A percentile compares a stretch with the other conserved stretches of the same genome.
phyloP scores from a whole-genome alignment of 2,888 invertebrate species.

The Macaria liturata region DNA sequence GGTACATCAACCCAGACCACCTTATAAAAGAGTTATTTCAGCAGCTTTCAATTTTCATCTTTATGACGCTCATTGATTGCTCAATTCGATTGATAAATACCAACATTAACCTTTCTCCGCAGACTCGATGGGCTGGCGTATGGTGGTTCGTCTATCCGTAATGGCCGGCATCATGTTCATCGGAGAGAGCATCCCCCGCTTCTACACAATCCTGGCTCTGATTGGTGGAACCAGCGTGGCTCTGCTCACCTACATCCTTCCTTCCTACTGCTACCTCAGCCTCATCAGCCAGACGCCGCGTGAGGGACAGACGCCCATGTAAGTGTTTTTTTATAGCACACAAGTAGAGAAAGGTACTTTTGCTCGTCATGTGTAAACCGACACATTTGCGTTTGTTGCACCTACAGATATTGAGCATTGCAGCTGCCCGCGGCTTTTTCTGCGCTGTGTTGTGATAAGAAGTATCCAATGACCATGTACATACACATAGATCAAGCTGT shows the following conservation, averaged over 20 bases:
- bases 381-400: no score
- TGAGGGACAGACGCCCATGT: constrained; percentile 58
- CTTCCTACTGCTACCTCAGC: constrained; percentile 86
- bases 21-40: no score
- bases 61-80: no score
- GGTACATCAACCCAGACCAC: no score
- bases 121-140: constrained; percentile 85
- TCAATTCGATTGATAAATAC: not conserved
- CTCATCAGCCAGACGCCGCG: constrained; percentile 72
- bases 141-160: constrained; percentile 81
- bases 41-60: no score
- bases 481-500: no score
- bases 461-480: no score
- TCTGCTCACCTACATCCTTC: constrained; percentile 86
- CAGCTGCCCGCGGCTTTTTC: no score
- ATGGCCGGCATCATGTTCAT: constrained; percentile 84
- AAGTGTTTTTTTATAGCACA: constrained; percentile 32
- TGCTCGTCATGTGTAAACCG: no score
- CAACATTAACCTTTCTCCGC: not conserved
- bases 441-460: no score
- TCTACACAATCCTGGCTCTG: constrained; percentile 87
- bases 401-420: no score
- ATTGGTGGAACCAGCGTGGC: constrained; percentile 89
- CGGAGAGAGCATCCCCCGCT: constrained; percentile 87
- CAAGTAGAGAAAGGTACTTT: no score